Conservation (phyloP, 2,888 invertebrate genomes). For the Deilephila porcellus region DNA sequence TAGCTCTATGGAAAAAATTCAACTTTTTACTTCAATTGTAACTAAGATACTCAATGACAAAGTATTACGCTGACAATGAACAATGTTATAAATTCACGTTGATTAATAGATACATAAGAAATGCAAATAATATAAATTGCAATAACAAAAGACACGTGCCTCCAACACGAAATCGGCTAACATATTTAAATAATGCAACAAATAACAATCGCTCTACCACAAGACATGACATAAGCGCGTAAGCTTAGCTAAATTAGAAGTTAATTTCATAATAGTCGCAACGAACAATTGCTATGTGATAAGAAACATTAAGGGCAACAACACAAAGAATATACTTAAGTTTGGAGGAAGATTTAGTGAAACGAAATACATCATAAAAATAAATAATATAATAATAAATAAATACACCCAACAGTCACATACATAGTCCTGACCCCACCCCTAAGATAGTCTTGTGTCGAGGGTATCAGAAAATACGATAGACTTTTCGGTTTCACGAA, state of each 20-base stretch:
- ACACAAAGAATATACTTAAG: background rate
- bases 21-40: no score
- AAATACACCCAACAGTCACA: no score
- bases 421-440: no score
- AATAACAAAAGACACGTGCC: conserved; percentile 14
- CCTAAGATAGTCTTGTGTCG: no score
- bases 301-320: conserved; percentile 59
- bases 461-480: no score
- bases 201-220: conserved; percentile 35
- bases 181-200: conserved; percentile 46
- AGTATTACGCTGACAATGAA: background rate
- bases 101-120: background rate
- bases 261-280: conserved; percentile 53
- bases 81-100: background rate
- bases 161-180: conserved; percentile 36
- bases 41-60: no score
- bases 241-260: conserved; percentile 57
- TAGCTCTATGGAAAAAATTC: no score
- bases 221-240: conserved; percentile 43
- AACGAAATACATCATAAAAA: no score
- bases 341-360: background rate
- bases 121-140: conserved; percentile 32
- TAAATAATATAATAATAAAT: no score
- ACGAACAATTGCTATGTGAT: conserved; percentile 70
- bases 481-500: no score